Base-by-base conservation (phyloP, 2,888 invertebrate genomes). In the Drosophila hamatofila region DNA sequence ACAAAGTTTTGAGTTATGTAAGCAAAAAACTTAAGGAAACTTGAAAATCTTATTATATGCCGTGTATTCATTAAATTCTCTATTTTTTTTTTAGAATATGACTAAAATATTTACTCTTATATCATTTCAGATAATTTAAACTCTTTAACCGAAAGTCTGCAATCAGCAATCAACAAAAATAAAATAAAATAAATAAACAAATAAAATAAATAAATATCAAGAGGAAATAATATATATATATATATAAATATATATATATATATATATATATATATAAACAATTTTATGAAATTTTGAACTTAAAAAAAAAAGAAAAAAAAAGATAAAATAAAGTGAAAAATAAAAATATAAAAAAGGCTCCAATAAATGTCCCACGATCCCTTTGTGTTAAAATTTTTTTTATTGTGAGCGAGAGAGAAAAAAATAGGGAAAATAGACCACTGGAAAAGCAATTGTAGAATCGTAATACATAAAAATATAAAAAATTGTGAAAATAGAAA, bases 111-210 rank as follows among this genome's bases (percentile, higher is more conserved):
- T 39, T 44, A 11, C 16, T 30, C n/a, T 51, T 5, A 8, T 65
- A 25, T 83, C 27, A 37, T 89, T 83, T 23, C 85, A 83, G 83
- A 62, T 64, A 55, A 58, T 70, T 81, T 57, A 67, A 62, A 48
- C 60, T 64, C 59, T 63, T 63, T 21, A 39, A 60, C 41, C 41
- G 21, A 70, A 87, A 79, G 79, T 84, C 82, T 78, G 82, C 72
- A 58, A 62, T 65, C 84, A 65, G 78, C 81, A 78, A 78, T 83
- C 83, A 78, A 78, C 48, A 52, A 54, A 57, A 49, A 18, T 37
- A 23, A 14, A 21, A 41, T 5, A n/a, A 16, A 39, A 27, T 27
- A 4, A 27, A 27, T 27, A 27, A 18, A 3, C 9, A 41, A 55
- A 35, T n/a, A 49, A 21, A 21, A 42, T 8, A 16, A 46, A 25